A percentile compares a stretch with the other conserved stretches of the same genome.
Conservation (phyloP, 2,888 invertebrate species). For the Zaprionus obscuricornis region DNA sequence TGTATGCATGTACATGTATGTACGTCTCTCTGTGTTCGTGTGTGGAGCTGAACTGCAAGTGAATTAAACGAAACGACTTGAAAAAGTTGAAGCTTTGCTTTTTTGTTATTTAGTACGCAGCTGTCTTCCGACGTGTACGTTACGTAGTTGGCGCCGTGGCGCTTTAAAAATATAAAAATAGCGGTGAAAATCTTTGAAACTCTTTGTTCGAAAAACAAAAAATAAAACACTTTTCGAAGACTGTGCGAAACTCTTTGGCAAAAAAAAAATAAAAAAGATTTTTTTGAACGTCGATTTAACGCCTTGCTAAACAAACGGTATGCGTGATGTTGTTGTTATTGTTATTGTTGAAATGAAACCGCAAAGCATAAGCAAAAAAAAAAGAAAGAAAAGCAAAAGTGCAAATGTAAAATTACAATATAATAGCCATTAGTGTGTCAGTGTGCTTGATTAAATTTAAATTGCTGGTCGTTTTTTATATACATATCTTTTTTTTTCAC, state of each 20-base stretch:
- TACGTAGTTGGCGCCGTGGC: conserved; percentile 62
- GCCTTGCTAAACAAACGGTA: conserved; percentile 57
- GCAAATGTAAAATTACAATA: conserved; percentile 49
- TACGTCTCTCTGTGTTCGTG: conserved; percentile 28
- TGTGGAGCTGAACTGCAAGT: conserved; percentile 56
- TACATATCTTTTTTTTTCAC: conserved; percentile 11
- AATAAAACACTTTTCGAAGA: conserved; percentile 12
- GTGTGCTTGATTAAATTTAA: conserved; percentile 59
- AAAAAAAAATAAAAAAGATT: too few relatives aligned
- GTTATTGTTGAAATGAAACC: conserved; percentile 19
- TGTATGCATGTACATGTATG: conserved; percentile 35
- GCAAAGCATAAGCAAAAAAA: conserved; percentile 41
- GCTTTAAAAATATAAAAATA: conserved; percentile 46
- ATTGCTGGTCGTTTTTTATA: conserved; percentile 13
- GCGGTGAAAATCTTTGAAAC: conserved; percentile 61
- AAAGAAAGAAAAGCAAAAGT: conserved; percentile 58
- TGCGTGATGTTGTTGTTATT: conserved; percentile 42
- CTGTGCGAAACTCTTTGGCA: conserved; percentile 20
- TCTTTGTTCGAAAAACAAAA: conserved; percentile 23
- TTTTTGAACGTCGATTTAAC: conserved; percentile 46
- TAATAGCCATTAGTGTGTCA: conserved; percentile 52
- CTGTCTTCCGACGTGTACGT: conserved; percentile 69
- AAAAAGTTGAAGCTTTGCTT: conserved; percentile 67
- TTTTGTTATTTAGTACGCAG: conserved; percentile 71
- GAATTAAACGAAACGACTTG: conserved; percentile 75